Evolutionary conservation across 2,113 vertebrate genomes (phyloP).

Genomic region (Sinocyclocheilus anophthalmus): DNA sequence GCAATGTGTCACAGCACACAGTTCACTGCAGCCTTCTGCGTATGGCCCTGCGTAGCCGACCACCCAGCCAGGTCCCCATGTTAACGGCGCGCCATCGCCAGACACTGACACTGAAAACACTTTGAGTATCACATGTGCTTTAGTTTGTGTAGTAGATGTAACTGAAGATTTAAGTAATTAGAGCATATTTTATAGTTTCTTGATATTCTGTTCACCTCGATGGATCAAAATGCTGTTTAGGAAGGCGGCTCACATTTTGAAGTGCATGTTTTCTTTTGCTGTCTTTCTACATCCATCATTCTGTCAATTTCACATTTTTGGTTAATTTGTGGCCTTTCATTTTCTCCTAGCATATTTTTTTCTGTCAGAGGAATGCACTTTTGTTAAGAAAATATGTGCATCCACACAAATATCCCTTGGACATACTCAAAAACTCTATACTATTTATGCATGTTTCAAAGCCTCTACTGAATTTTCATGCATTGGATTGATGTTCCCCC

Average conservation of each 20-base stretch:
- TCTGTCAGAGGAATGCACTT: constrained; percentile 1
- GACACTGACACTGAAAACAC: too few relatives aligned
- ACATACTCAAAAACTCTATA: constrained; percentile 41
- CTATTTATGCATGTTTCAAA: neutral
- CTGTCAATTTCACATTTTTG: constrained; percentile 1
- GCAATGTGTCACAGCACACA: too few relatives aligned
- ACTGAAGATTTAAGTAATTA: neutral
- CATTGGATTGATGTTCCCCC: neutral
- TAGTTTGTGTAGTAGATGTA: too few relatives aligned
- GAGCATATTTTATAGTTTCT: neutral
- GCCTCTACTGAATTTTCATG: constrained; percentile 17
- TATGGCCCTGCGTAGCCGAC: too few relatives aligned
- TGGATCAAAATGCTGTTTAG: neutral
- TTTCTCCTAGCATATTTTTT: neutral
- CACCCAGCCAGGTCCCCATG: too few relatives aligned
- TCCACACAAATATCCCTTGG: constrained; percentile 9
- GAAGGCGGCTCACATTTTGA: neutral
- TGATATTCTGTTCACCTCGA: too few relatives aligned
- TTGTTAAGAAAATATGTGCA: neutral
- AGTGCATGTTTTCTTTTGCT: neutral
- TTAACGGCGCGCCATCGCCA: too few relatives aligned
- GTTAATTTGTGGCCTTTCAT: too few relatives aligned
- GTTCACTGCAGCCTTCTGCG: too few relatives aligned
- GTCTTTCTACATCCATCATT: neutral
- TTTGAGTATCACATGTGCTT: too few relatives aligned